Base-by-base conservation (phyloP, 2,113 vertebrate genomes). In the Larimichthys polyactis region DNA sequence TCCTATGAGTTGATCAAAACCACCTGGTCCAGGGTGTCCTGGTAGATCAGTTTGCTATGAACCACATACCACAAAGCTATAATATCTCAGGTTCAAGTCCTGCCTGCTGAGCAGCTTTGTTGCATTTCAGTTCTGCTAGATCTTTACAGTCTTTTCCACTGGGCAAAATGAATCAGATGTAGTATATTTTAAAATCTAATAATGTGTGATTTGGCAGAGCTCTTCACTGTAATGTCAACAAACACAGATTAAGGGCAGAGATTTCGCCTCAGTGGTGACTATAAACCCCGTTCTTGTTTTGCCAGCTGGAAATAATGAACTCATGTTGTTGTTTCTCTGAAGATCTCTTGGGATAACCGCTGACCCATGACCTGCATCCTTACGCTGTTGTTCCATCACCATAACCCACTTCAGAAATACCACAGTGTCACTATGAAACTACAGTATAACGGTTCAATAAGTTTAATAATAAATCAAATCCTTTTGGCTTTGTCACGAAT, bases 251-350 rank as follows among this genome's bases (percentile, higher is more conserved):
- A 29, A 36, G 11, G 6, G n/a, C 4, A 20, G 54, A 66, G 22
- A 43, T 54, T 75, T 59, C 59, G 15, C 22, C 36, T 64, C 82
- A 10, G 29, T 16, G 5, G 54, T 36, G 52, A 70, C 55, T 57
- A 65, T 70, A 66, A 84, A 51, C 80, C 48, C 19, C 55, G 57
- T 64, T 66, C 32, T 71, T 76, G 49, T 80, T 81, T 70, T 87
- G 59, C 78, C 89, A 90, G 76, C 77, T 90, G 90, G 86, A 86
- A 86, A 77, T 78, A 87, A 86, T 89, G 70, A 93, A 86, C 51
- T 76, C 66, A 36, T 55, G 76, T 60, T 79, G 74, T 81, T 65
- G 75, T 79, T 79, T 79, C 82, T 55, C 44, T 72, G 52, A 52
- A 43, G 58, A 46, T 89, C 84, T 79, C 71, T 71, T 54, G 83